These are phyloP conservation scores for Drosophila azteca DNA, from an alignment of 1,140 invertebrate species.

Conservation along the genomic window DNA sequence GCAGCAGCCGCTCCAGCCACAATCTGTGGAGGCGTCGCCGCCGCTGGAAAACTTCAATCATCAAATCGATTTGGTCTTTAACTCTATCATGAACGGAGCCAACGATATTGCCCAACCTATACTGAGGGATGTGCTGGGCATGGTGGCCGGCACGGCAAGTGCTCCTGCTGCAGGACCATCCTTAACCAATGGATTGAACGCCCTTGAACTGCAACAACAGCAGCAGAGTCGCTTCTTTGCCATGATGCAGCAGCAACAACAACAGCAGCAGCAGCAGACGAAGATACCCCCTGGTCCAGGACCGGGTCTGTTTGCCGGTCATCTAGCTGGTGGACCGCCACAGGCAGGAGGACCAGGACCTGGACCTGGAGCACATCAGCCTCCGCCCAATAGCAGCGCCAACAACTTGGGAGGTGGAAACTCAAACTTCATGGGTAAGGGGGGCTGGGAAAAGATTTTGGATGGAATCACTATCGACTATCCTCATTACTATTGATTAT, in stretches of 20 bases:
- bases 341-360: slow-evolving; percentile 10
- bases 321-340: slow-evolving; percentile 34
- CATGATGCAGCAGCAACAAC: slow-evolving; percentile 71
- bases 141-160: slow-evolving; percentile 56
- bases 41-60: slow-evolving; percentile 82
- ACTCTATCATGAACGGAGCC: slow-evolving; percentile 79
- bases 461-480: background rate
- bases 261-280: slow-evolving; percentile 48
- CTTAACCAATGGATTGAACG: slow-evolving; percentile 59
- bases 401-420: slow-evolving; percentile 34
- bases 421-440: slow-evolving; percentile 63
- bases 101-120: slow-evolving; percentile 82
- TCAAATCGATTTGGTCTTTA: slow-evolving; percentile 82
- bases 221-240: slow-evolving; percentile 68
- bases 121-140: slow-evolving; percentile 73
- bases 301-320: slow-evolving; percentile 53
- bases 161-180: slow-evolving; percentile 25
- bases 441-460: slow-evolving; percentile 13
- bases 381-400: slow-evolving; percentile 32
- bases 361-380: slow-evolving; percentile 39
- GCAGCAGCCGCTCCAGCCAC: slow-evolving; percentile 45
- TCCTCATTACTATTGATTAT: background rate
- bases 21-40: slow-evolving; percentile 61
- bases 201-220: slow-evolving; percentile 54
- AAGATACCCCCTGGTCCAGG: slow-evolving; percentile 37